Conservation (phyloP, 2,797 vertebrate genomes). For the Sebastes itinus region DNA sequence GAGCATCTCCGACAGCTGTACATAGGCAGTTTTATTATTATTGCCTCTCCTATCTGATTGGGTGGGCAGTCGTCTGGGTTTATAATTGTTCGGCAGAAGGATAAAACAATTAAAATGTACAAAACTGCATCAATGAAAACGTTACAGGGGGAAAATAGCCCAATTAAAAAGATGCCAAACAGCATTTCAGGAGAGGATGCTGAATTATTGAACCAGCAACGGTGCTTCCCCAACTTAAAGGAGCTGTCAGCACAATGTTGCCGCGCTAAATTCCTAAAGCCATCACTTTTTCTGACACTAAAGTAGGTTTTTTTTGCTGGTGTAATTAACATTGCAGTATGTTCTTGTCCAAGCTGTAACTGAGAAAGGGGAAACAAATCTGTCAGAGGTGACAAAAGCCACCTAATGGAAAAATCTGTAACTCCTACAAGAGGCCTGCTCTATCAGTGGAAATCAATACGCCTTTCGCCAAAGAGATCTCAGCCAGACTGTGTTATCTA, state of each 20-base stretch:
- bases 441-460: slow-evolving; percentile 74
- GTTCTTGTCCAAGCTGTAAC: slow-evolving; percentile 30
- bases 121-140: slow-evolving; percentile 32
- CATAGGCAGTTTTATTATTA: not conserved
- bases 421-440: slow-evolving; percentile 54
- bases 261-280: slow-evolving; percentile 6
- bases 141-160: slow-evolving; percentile 14
- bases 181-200: slow-evolving; percentile 44
- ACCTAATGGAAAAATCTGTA: slow-evolving; percentile 69
- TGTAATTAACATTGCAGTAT: slow-evolving; percentile 58
- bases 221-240: slow-evolving; percentile 23
- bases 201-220: slow-evolving; percentile 51
- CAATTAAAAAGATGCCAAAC: slow-evolving; percentile 66
- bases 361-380: slow-evolving; percentile 9
- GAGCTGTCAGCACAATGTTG: slow-evolving; percentile 30
- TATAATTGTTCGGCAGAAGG: slow-evolving; percentile 11
- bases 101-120: slow-evolving; percentile 21
- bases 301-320: not conserved
- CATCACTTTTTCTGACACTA: slow-evolving; percentile 36
- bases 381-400: slow-evolving; percentile 54
- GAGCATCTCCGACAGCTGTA: not conserved
- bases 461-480: slow-evolving; percentile 52
- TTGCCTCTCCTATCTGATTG: not conserved
- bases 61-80: not conserved
- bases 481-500: slow-evolving; percentile 36